Conservation (phyloP, 1,140 invertebrate genomes). For the Penaeus chinensis region DNA sequence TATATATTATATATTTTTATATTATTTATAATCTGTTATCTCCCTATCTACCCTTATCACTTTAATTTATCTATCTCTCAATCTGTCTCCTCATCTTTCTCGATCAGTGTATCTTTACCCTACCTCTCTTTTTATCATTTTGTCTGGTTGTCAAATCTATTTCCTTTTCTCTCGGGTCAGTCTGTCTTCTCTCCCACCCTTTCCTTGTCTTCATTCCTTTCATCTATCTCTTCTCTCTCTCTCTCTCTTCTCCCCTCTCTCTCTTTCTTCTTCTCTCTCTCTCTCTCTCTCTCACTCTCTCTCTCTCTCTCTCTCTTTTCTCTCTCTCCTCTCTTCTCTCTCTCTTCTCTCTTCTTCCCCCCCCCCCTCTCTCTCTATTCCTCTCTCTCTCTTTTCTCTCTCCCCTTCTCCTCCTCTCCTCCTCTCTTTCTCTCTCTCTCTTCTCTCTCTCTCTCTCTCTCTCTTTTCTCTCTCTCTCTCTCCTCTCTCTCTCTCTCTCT, state of each 20-base stretch:
- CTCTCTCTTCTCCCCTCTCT: too few species aligned
- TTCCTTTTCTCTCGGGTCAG: not conserved
- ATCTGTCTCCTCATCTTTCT: not conserved
- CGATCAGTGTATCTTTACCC: not conserved
- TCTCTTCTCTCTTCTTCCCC: too few species aligned
- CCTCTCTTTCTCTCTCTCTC: too few species aligned
- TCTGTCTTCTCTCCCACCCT: not conserved
- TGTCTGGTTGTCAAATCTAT: not conserved
- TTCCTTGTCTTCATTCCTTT: not conserved
- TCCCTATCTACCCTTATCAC: conserved; percentile 25
- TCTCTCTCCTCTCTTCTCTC: too few species aligned
- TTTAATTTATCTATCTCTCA: not conserved
- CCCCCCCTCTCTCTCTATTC: too few species aligned
- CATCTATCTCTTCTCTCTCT: not conserved
- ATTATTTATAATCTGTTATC: too few species aligned
- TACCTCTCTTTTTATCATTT: not conserved
- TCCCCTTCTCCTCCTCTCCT: too few species aligned
- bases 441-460: not conserved
- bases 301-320: too few species aligned
- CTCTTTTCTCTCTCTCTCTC: not conserved
- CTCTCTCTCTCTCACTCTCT: too few species aligned
- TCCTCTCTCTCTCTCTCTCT: not conserved
- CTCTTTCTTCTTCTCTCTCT: too few species aligned
- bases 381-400: too few species aligned
- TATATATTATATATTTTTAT: too few species aligned